Evolutionary conservation across 2,888 invertebrate genomes (phyloP).

Genomic region (Lasioglossum pauxillum): DNA sequence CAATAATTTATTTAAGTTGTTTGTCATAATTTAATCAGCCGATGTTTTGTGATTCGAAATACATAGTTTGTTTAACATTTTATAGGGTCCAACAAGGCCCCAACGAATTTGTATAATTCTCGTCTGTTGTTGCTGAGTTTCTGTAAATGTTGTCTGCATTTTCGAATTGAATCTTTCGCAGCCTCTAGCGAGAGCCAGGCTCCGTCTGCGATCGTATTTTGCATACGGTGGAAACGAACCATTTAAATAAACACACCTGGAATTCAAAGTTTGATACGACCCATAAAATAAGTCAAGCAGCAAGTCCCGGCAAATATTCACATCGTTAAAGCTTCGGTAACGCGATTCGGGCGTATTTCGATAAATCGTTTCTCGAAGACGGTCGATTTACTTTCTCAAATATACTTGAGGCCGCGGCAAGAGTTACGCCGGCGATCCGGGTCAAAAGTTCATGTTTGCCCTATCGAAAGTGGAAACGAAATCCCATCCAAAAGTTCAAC

Average conservation of each 20-base stretch:
- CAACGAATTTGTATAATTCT: not conserved
- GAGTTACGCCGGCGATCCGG: slow-evolving; percentile 32
- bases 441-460: slow-evolving; percentile 43
- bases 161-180: not conserved
- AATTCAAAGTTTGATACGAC: slow-evolving; percentile 13
- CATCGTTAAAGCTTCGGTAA: slow-evolving; percentile 26
- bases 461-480: slow-evolving; percentile 7
- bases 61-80: not conserved
- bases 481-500: slow-evolving; percentile 1
- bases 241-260: slow-evolving; percentile 6
- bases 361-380: slow-evolving; percentile 33
- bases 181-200: not conserved
- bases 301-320: slow-evolving; percentile 16
- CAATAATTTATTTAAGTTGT: not conserved
- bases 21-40: not conserved
- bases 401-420: slow-evolving; percentile 20
- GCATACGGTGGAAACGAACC: not conserved
- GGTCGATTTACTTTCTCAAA: slow-evolving; percentile 48
- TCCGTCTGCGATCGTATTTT: not conserved
- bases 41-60: not conserved
- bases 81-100: not conserved
- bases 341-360: slow-evolving; percentile 28
- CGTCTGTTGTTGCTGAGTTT: not conserved
- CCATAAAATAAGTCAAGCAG: slow-evolving; percentile 15
- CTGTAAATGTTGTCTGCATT: not conserved